A percentile compares a stretch with the other conserved stretches of the same genome.
Conservation (phyloP, 2,888 invertebrate genomes). For the Oscheius onirici region DNA sequence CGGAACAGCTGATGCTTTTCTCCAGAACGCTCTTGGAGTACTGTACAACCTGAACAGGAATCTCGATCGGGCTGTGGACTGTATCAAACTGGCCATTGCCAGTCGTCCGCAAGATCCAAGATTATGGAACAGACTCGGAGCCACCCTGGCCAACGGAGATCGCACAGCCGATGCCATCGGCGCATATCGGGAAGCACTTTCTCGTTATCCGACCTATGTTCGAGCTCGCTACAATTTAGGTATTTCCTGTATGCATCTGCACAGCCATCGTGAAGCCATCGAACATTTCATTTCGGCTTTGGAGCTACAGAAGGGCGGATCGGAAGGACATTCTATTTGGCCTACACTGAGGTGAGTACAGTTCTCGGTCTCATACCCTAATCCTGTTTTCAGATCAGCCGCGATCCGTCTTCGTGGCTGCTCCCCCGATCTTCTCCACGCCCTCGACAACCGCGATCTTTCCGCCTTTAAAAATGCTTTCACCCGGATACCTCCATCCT, state of each 20-base stretch:
- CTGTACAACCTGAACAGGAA: constrained; percentile 93
- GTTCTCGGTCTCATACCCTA: too few species aligned
- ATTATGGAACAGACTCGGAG: constrained; percentile 95
- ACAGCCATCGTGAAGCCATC: constrained; percentile 89
- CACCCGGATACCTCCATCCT: constrained; percentile 4
- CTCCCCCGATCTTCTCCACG: constrained; percentile 43
- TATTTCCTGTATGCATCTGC: constrained; percentile 94
- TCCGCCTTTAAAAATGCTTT: constrained; percentile 41
- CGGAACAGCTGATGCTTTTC: constrained; percentile 56
- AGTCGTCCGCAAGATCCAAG: constrained; percentile 83
- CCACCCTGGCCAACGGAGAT: constrained; percentile 93
- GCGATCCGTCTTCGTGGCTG: constrained; percentile 54
- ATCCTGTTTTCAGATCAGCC: constrained; percentile 52
- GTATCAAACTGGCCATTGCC: constrained; percentile 88
- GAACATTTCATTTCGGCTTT: constrained; percentile 93
- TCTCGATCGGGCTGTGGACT: constrained; percentile 94
- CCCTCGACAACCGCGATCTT: constrained; percentile 56
- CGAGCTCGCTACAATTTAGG: constrained; percentile 96
- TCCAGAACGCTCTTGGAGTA: constrained; percentile 81
- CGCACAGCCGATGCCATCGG: constrained; percentile 94
- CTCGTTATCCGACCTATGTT: constrained; percentile 91
- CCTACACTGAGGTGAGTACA: constrained; percentile 19
- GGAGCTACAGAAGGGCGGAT: constrained; percentile 84
- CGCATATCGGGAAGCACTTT: constrained; percentile 81
- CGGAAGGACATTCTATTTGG: constrained; percentile 30